Evolutionary conservation across 2,797 vertebrate genomes (phyloP).

Genomic region (Malacoraja senta): DNA sequence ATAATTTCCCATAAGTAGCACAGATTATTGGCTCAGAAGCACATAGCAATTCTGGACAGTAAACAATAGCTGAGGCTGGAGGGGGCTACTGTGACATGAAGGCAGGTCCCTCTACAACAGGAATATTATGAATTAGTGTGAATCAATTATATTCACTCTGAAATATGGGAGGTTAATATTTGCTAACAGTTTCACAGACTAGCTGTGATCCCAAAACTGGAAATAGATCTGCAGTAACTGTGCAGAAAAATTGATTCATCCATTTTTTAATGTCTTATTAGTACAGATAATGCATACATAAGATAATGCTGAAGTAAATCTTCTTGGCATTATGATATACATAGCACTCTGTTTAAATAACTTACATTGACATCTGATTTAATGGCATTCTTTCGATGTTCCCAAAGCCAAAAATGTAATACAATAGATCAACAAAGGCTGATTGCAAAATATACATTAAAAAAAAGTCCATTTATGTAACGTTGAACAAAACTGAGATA

Average conservation of each 20-base stretch:
- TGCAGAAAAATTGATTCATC: background rate
- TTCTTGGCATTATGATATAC: background rate
- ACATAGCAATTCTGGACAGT: constrained; percentile 40
- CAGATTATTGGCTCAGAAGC: background rate
- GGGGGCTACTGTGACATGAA: constrained; percentile 39
- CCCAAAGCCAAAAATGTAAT: background rate
- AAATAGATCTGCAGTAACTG: background rate
- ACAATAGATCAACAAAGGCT: background rate
- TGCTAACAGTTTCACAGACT: background rate
- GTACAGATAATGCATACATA: background rate
- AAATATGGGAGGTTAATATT: constrained; percentile 4
- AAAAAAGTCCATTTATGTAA: background rate
- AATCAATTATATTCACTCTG: background rate
- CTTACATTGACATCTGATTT: background rate
- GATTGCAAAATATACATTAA: background rate
- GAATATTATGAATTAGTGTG: background rate
- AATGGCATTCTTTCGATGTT: background rate
- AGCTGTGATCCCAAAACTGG: background rate
- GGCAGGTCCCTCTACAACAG: constrained; percentile 36
- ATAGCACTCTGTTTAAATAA: background rate
- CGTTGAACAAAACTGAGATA: background rate
- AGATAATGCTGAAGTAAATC: background rate
- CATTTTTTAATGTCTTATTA: background rate
- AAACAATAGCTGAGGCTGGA: constrained; percentile 36
- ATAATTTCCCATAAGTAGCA: too few species aligned